phyloP scores from a whole-genome alignment of 53 echinoderm and acorn worm genomes.

The Paelopatides confundens region DNA sequence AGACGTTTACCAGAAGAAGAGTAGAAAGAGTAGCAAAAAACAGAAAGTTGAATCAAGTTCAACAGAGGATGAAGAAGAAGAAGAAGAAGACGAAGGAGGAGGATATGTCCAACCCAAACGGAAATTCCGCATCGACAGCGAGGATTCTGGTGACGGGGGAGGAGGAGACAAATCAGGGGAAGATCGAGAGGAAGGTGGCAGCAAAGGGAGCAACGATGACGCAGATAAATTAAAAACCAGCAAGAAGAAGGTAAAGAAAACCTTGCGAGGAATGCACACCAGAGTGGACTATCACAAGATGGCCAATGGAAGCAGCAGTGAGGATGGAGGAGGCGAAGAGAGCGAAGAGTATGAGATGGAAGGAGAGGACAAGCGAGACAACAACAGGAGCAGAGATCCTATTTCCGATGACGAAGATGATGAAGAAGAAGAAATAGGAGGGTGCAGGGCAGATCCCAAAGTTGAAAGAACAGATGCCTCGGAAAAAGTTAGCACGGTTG shows the following conservation, averaged over 20 bases:
- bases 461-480: not conserved
- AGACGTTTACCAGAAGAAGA: not conserved
- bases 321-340: conserved; percentile 50
- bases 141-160: conserved; percentile 61
- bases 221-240: conserved; percentile 33
- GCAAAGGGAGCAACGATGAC: conserved; percentile 46
- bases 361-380: not conserved
- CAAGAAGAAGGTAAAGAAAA: conserved; percentile 13
- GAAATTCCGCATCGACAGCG: conserved; percentile 90
- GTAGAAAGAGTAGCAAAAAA: conserved; percentile 23
- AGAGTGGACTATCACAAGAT: conserved; percentile 80
- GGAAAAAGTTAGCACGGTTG: not conserved
- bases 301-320: conserved; percentile 74
- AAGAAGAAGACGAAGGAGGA: conserved; percentile 21
- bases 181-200: conserved; percentile 27
- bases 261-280: conserved; percentile 52
- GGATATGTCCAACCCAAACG: conserved; percentile 70
- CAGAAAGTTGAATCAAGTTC: conserved; percentile 9
- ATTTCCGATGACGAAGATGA: conserved; percentile 21
- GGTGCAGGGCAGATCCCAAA: not conserved
- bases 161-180: not conserved
- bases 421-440: too few species aligned
- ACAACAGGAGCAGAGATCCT: conserved; percentile 11
- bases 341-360: conserved; percentile 26
- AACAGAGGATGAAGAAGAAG: conserved; percentile 43